Evolutionary conservation across 2,113 vertebrate species (phyloP), one percentile per base, ranked within the genome.

Genomic region (Lepisosteus osseus): DNA sequence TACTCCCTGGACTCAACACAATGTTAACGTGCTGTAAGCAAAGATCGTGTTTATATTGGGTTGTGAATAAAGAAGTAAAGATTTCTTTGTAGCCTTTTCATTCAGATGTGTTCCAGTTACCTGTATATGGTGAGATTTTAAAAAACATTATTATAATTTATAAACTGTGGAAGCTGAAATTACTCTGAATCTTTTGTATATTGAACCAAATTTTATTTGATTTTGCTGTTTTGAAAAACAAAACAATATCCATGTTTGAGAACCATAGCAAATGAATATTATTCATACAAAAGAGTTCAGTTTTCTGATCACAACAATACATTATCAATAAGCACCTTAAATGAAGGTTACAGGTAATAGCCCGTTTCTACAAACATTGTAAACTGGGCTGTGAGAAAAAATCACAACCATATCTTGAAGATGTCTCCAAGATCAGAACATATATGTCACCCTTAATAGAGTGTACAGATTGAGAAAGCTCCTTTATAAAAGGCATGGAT

Each of bases 371-470:
- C 47, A n/a, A 40, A 44, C 29, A 56, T 41, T 66, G 1, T 9
- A 45, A 43, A 9, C 17, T 5, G 47, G 9, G 40, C 17, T 59
- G 42, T 47, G 55, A 72, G 8, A 29, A 54, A 61, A 65, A 13
- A 66, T 29, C 62, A 66, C 51, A 42, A 61, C 41, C 6, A 47
- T 6, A 40, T 12, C 55, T 47, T 67, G 64, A 44, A 67, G 42
- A 67, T 11, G 17, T 72, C 43, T 67, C 64, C 63, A 72, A 67
- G 65, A 59, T 29, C 9, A 45, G 2, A 11, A 61, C 55, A 66
- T 55, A 47, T 40, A 7, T 13, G 14, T 41, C 40, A 69, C 17
- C 40, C 51, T 69, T 6, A 14, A 41, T 29, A 17, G 5, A 56
- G 4, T 51, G 47, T 7, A 51, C 54, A 69, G n/a, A n/a, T n/a